Conservation (phyloP, 2,888 invertebrate species). For the Aporophyla nigra region DNA sequence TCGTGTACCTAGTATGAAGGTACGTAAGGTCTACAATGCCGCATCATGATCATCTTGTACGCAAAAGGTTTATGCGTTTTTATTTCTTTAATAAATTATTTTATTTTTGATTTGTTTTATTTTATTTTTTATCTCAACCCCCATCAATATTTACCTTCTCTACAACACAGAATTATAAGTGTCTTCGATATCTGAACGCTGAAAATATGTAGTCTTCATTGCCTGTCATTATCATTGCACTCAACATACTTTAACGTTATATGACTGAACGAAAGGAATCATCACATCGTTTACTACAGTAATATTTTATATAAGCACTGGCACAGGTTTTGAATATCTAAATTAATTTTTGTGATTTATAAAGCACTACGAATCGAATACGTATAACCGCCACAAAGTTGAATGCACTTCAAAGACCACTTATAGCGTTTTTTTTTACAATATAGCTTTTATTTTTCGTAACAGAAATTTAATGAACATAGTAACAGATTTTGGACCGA, state of each 20-base stretch:
- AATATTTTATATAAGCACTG: not conserved
- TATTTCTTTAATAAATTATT: constrained; percentile 54
- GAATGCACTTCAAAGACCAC: not conserved
- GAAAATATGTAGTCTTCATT: not conserved
- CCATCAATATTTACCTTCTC: not conserved
- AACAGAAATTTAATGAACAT: not conserved
- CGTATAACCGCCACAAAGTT: not conserved
- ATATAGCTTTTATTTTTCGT: not conserved
- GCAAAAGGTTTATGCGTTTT: not conserved
- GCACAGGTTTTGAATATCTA: no score
- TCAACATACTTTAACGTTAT: not conserved
- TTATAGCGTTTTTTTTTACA: not conserved
- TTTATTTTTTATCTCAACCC: constrained; percentile 25
- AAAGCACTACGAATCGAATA: not conserved
- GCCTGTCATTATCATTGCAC: not conserved
- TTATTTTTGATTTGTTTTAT: constrained; percentile 62
- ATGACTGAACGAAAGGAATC: constrained; percentile 3
- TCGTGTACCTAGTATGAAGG: not conserved
- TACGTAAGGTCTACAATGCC: not conserved
- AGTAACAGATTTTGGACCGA: constrained; percentile 2
- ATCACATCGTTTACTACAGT: not conserved
- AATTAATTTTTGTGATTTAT: not conserved
- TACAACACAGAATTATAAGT: not conserved
- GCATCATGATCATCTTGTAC: not conserved
- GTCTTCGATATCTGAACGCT: not conserved